A percentile compares a stretch with the other conserved stretches of the same genome.
These are phyloP conservation scores for Dromas ardeola DNA, from an alignment of 2,113 vertebrate genomes.

Conservation along the genomic window DNA sequence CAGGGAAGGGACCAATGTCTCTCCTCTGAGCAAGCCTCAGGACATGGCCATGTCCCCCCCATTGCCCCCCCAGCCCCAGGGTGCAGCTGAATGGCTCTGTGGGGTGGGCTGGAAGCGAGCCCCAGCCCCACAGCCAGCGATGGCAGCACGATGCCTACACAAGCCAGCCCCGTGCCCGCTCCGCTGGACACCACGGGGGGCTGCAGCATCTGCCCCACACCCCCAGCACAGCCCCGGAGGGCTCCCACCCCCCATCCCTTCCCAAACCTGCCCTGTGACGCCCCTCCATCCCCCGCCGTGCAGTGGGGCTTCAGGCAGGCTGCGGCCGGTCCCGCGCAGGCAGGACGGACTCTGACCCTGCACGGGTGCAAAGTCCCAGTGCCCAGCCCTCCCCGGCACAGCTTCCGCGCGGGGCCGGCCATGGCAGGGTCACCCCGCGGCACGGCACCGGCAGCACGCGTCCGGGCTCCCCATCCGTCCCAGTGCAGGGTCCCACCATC, in stretches of 20 bases:
- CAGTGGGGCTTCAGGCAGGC: background rate
- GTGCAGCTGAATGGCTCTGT: fast-evolving
- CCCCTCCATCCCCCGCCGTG: fast-evolving
- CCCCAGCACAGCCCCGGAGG: background rate
- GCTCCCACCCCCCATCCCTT: background rate
- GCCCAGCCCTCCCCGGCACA: background rate
- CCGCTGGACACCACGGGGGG: fast-evolving
- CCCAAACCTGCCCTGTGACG: background rate
- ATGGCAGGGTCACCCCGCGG: background rate
- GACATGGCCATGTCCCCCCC: fast-evolving
- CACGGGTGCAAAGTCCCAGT: background rate
- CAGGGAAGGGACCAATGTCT: background rate
- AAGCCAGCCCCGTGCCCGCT: background rate
- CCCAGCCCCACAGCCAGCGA: background rate
- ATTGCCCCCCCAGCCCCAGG: background rate
- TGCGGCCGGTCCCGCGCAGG: fast-evolving
- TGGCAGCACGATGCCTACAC: fast-evolving
- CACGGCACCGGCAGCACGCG: fast-evolving
- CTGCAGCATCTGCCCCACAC: background rate
- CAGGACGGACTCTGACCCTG: background rate
- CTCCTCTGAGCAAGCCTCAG: fast-evolving
- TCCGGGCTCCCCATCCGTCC: background rate
- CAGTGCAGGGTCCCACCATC: background rate
- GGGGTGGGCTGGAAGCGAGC: fast-evolving
- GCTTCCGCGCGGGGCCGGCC: fast-evolving